These are phyloP conservation scores for Pecten maximus DNA, from an alignment of 2,888 invertebrate genomes.

Conservation along the genomic window DNA sequence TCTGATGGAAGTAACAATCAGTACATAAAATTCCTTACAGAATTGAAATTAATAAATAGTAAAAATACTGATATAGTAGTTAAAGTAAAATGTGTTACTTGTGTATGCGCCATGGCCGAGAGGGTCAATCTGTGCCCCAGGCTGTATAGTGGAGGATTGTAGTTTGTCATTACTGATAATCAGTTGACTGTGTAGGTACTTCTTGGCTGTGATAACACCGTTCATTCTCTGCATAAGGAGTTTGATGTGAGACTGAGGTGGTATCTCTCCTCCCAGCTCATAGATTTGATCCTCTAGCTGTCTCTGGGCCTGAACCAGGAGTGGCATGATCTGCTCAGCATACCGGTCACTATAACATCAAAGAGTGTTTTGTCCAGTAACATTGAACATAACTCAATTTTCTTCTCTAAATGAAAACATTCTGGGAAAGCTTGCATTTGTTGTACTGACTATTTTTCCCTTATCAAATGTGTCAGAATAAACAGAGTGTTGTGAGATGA, in stretches of 20 bases:
- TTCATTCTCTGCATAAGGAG: conserved; percentile 69
- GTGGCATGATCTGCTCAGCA: conserved; percentile 79
- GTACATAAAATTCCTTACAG: neutral
- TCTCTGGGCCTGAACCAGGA: conserved; percentile 80
- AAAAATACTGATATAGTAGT: conserved; percentile 25
- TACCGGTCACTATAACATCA: conserved; percentile 77
- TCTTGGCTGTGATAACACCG: conserved; percentile 72
- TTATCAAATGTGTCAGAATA: too few relatives aligned
- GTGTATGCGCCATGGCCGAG: conserved; percentile 76
- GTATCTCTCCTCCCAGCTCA: conserved; percentile 68
- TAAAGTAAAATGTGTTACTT: conserved; percentile 60
- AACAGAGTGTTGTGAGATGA: too few relatives aligned
- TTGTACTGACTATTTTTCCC: too few relatives aligned
- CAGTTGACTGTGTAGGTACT: conserved; percentile 77
- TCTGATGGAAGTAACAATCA: too few relatives aligned
- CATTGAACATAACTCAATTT: too few relatives aligned
- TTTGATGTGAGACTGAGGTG: conserved; percentile 78
- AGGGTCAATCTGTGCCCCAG: conserved; percentile 79
- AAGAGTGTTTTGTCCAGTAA: too few relatives aligned
- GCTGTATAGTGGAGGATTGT: conserved; percentile 61
- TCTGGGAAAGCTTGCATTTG: too few relatives aligned
- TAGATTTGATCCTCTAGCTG: conserved; percentile 71
- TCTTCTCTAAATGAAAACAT: too few relatives aligned
- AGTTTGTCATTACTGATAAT: conserved; percentile 67
- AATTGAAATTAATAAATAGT: neutral